Evolutionary conservation across 2,113 vertebrate genomes (phyloP), one percentile per base, ranked within the genome.

Genomic region (Spea bombifrons): DNA sequence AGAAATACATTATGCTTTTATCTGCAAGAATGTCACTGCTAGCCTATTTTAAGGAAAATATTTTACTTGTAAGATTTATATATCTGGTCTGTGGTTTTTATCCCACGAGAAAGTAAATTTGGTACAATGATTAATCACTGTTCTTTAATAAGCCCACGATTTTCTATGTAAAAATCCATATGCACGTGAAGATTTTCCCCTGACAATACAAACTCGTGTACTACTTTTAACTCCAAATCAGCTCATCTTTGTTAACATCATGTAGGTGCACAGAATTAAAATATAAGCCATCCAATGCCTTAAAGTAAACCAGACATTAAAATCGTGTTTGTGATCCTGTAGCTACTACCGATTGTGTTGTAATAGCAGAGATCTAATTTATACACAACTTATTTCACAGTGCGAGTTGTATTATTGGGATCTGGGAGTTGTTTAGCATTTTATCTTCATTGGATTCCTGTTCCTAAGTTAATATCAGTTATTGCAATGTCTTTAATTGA

Each of bases 161-260:
- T 46, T 0, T 13, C 57, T 53, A 46, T 53, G 55, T 80, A 71
- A 57, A 82, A 75, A 49, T 50, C 8, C 49, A 46, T n/a, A 71
- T 8, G 47, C 61, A 78, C 72, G 59, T 30, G 66, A 72, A 53
- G 16, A 78, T 47, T 65, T 69, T 78, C 69, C 48, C 76, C 53
- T 65, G 76, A 44, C 50, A 53, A 15, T 55, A 16, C 30, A 64
- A 47, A 49, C 63, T 61, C 67, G 53, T 46, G 61, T 17, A 53
- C 48, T 78, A 10, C 69, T 66, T 65, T 72, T 43, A 53, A 17
- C 3, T 52, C 49, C 55, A 72, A 52, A 65, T 16, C 45, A 65
- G n/a, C 4, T 59, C 59, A 64, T 64, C 49, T 69, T 70, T 16
- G 63, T 71, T 71, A 55, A 65, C 4, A 4, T 13, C 55, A 66